phyloP scores from a whole-genome alignment of 2,797 vertebrate species.

The Muraenolepis orangiensis region DNA sequence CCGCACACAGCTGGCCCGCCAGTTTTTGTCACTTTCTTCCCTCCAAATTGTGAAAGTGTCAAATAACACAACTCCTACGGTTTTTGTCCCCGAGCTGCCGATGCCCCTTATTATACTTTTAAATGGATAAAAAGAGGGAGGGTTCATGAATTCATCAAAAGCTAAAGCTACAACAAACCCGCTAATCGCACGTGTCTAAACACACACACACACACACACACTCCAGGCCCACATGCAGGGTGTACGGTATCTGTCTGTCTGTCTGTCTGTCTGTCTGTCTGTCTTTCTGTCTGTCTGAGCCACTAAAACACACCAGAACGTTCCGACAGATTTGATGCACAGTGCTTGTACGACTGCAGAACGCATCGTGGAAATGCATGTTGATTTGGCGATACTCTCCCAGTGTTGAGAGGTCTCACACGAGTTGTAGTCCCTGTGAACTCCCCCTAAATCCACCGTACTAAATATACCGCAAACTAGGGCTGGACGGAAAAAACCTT shows the following conservation, averaged over 20 bases:
- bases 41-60: too few relatives aligned
- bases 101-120: too few relatives aligned
- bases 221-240: too few relatives aligned
- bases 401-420: not conserved
- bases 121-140: constrained; percentile 20
- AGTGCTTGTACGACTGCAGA: not conserved
- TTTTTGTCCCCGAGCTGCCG: too few relatives aligned
- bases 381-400: not conserved
- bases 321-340: not conserved
- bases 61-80: too few relatives aligned
- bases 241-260: not conserved
- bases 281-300: not conserved
- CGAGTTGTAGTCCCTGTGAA: not conserved
- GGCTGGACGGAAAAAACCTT: not conserved
- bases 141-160: constrained; percentile 34
- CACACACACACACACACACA: too few relatives aligned
- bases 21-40: too few relatives aligned
- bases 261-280: not conserved
- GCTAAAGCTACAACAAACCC: constrained; percentile 29
- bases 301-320: too few relatives aligned
- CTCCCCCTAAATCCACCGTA: too few relatives aligned
- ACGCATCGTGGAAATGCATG: not conserved
- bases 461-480: not conserved
- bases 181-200: too few relatives aligned
- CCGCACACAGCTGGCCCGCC: too few relatives aligned